Evolutionary conservation across 2,113 vertebrate genomes (phyloP), one percentile per base, ranked within the genome.

Genomic region (Pristiophorus japonicus): DNA sequence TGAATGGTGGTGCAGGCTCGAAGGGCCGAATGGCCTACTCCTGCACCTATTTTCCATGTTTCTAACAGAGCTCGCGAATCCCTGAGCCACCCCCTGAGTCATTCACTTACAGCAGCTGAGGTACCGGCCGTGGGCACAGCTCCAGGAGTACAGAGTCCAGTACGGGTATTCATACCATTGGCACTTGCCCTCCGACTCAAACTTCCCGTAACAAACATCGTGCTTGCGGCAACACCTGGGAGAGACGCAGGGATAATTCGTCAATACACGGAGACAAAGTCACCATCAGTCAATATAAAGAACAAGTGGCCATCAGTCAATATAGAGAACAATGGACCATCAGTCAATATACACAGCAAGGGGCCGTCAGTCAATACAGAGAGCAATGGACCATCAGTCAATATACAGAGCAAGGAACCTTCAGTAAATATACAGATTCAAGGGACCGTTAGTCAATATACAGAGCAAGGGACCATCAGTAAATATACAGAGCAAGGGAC

Each of bases 71-170:
- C 6, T 11, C 59, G 59, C 4, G 2, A 59, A 1, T 1, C 67
- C 30, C 2, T 34, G 30, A 73, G 0, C 30, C 7, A 1, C 27
- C 7, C 6, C 30, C 10, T 73, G 27, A 24, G 14, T 24, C 4
- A 81, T 30, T 24, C 84, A 87, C 84, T 87, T 87, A 87, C 84
- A 22, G 24, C 84, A 87, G 47, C 18, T 27, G 1, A 87, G 84
- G 10, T 0, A 55, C 0, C 3, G 24, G 0, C 47, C 22, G 0
- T 2, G 22, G 2, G 0, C 3, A 30, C 84, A 87, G 1, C 22
- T 87, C 84, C 84, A 87, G 5, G 45, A 3, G 22, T 87, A 87
- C 0, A 55, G 84, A 0, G 84, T 87, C 84, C 84, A 87, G 47
- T 87, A 87, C 0, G 84, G 8, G 24, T 87, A 87, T 8, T 87